Evolutionary conservation across 2,888 invertebrate species (phyloP).

Genomic region (Chydorus sphaericus): DNA sequence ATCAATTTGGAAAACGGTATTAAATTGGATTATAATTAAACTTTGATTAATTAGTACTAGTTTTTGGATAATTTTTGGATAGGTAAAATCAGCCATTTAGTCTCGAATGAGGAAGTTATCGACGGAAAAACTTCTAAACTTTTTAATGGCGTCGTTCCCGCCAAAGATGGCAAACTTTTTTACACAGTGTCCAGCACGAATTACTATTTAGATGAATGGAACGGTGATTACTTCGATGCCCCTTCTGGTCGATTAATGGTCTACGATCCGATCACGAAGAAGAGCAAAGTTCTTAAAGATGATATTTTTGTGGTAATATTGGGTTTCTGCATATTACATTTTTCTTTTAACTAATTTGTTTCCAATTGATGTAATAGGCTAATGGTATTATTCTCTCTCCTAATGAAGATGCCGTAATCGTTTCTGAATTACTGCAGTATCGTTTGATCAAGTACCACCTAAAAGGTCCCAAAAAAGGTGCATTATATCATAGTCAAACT

Average conservation of each 20-base stretch:
- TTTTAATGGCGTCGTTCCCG: constrained; percentile 60
- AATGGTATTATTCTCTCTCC: constrained; percentile 75
- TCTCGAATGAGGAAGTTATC: constrained; percentile 49
- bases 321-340: no score
- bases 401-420: constrained; percentile 64
- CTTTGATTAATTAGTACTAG: constrained; percentile 17
- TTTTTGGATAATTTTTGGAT: constrained; percentile 16
- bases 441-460: constrained; percentile 33
- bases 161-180: constrained; percentile 67
- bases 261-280: constrained; percentile 61
- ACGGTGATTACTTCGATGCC: constrained; percentile 48
- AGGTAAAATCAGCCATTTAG: constrained; percentile 43
- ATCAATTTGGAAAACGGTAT: constrained; percentile 59
- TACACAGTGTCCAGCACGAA: constrained; percentile 74
- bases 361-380: no score
- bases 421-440: constrained; percentile 41
- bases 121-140: constrained; percentile 40
- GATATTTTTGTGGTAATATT: no score
- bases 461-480: background rate
- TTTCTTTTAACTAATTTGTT: no score
- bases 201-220: constrained; percentile 53
- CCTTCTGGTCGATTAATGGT: constrained; percentile 64
- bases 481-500: constrained; percentile 36
- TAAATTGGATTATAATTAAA: constrained; percentile 18
- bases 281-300: constrained; percentile 56